Evolutionary conservation across 2,113 vertebrate genomes (phyloP).

Genomic region (Zosterops lateralis): DNA sequence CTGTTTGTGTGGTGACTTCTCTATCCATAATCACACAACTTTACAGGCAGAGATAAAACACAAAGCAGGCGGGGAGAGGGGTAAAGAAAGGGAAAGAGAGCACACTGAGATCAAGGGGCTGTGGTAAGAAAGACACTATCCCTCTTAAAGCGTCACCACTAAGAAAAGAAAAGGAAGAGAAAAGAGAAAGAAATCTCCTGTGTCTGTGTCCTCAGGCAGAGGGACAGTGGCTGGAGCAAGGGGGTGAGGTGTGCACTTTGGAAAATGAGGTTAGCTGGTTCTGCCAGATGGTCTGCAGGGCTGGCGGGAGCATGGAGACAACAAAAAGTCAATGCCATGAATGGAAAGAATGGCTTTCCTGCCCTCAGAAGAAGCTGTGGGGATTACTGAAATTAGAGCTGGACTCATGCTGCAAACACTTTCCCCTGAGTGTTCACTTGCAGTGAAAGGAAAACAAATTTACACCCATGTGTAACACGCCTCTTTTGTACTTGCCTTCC

Average conservation of each 20-base stretch:
- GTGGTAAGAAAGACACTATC: neutral
- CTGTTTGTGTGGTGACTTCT: slow-evolving; percentile 73
- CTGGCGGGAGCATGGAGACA: neutral
- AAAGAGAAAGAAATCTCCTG: neutral
- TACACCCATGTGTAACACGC: neutral
- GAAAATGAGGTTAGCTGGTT: slow-evolving; percentile 27
- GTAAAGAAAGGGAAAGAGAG: slow-evolving; percentile 5
- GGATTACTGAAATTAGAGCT: slow-evolving; percentile 49
- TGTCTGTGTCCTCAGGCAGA: slow-evolving; percentile 5
- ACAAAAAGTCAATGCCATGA: neutral
- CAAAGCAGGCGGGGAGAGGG: neutral
- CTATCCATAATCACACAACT: slow-evolving; percentile 61
- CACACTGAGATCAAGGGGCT: slow-evolving; percentile 6
- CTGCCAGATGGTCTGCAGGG: slow-evolving; percentile 42
- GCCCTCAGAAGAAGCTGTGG: slow-evolving; percentile 18
- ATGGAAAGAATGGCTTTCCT: slow-evolving; percentile 36
- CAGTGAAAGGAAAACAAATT: slow-evolving; percentile 58
- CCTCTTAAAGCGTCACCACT: neutral
- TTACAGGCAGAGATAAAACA: slow-evolving; percentile 64
- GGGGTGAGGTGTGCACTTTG: neutral
- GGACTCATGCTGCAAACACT: neutral
- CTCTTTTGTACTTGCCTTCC: slow-evolving; percentile 25
- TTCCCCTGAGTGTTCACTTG: neutral
- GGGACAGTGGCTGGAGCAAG: slow-evolving; percentile 9
- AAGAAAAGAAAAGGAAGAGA: slow-evolving; percentile 34